phyloP scores from a whole-genome alignment of 35 echinoderm and acorn worm species.

The Amphiura filiformis region DNA sequence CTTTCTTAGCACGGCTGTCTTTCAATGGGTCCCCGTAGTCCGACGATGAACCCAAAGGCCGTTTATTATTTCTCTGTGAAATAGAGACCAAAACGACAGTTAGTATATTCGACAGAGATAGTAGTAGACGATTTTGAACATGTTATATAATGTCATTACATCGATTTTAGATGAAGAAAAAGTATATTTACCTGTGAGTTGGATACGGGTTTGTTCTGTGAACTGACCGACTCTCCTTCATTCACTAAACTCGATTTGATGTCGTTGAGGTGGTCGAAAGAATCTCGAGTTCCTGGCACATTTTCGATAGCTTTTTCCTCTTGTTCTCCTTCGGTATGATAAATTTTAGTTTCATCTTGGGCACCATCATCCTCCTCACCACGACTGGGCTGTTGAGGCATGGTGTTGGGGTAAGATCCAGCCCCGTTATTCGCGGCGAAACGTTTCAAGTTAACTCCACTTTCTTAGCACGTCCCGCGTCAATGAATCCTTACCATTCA shows the following conservation, averaged over 20 bases:
- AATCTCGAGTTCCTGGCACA: constrained; percentile 57
- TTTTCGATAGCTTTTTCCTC: constrained; percentile 72
- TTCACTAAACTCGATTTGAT: constrained; percentile 61
- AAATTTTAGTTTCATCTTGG: constrained; percentile 64
- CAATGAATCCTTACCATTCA: constrained; percentile 64
- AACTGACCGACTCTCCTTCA: constrained; percentile 44
- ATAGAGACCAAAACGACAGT: constrained; percentile 8
- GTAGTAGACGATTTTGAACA: background rate
- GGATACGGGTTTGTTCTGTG: constrained; percentile 23
- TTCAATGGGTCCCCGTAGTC: constrained; percentile 51
- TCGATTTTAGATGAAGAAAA: background rate
- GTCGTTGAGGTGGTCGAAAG: constrained; percentile 69
- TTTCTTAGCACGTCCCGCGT: constrained; percentile 60
- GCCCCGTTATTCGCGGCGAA: constrained; percentile 44
- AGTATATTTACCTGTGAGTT: constrained; percentile 60
- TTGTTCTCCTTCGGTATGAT: constrained; percentile 73
- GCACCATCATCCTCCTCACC: constrained; percentile 66
- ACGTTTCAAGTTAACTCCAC: constrained; percentile 73
- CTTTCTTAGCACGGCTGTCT: constrained; percentile 56
- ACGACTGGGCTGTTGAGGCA: constrained; percentile 73
- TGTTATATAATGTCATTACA: background rate
- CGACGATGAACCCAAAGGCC: constrained; percentile 24
- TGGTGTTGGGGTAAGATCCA: constrained; percentile 69
- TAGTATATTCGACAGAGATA: constrained; percentile 8
- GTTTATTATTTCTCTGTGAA: constrained; percentile 62